Percentiles rank a stretch among this genome's conserved stretches.
Conservation (phyloP, 2,888 invertebrate genomes). For the Himalopsyche kuldschensis region DNA sequence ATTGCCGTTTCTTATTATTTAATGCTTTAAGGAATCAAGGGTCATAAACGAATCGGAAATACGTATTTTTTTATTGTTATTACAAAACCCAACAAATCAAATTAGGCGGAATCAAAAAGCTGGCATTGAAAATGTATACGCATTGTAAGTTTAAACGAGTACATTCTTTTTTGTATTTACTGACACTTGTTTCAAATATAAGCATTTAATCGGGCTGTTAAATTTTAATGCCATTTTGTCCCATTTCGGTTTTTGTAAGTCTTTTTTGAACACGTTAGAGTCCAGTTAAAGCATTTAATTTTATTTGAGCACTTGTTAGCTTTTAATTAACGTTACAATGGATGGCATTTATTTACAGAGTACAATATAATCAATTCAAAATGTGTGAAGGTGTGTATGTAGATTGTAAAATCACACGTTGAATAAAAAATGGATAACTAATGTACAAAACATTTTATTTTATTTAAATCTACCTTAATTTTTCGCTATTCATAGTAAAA, state of each 20-base stretch:
- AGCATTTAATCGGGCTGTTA: neutral
- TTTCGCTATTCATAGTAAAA: no score
- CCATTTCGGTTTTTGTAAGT: neutral
- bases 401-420: no score
- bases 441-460: no score
- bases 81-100: neutral
- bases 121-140: neutral
- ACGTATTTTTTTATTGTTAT: neutral
- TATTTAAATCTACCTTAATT: no score
- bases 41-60: neutral
- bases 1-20: no score
- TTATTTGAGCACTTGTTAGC: no score
- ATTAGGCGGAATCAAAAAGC: neutral
- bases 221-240: neutral
- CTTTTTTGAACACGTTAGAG: neutral
- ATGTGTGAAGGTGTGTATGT: no score
- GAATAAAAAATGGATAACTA: no score
- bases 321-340: no score
- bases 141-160: neutral
- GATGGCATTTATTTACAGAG: no score
- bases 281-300: neutral
- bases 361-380: no score
- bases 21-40: neutral
- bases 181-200: neutral
- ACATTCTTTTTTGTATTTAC: neutral